Percentiles rank a stretch among this genome's conserved stretches.
phyloP scores from a whole-genome alignment of 2,888 invertebrate genomes.

The Cinara cedri region DNA sequence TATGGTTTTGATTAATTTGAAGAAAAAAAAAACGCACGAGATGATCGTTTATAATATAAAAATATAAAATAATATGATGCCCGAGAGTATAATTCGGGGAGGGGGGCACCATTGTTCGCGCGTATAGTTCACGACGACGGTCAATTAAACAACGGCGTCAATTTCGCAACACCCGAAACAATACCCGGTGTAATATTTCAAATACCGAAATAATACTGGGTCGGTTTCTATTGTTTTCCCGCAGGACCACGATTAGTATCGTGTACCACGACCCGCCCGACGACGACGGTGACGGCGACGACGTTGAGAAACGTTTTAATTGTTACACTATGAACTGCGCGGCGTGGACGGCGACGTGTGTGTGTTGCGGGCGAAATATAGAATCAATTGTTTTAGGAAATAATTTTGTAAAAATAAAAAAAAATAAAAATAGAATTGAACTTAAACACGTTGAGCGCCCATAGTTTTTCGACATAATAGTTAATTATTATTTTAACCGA shows the following conservation, averaged over 20 bases:
- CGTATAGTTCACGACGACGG: constrained; percentile 32
- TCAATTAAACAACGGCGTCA: constrained; percentile 51
- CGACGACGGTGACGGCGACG: constrained; percentile 12
- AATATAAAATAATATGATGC: too few species aligned
- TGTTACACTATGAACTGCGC: not conserved
- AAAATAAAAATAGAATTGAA: too few species aligned
- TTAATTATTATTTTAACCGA: too few species aligned
- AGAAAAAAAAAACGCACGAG: not conserved
- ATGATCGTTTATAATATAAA: constrained; percentile 9
- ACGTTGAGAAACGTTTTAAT: constrained; percentile 54
- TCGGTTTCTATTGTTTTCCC: constrained; percentile 47
- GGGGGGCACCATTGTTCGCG: constrained; percentile 35
- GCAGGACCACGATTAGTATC: constrained; percentile 21
- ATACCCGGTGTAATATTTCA: constrained; percentile 25
- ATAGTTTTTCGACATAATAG: too few species aligned
- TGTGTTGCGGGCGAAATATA: not conserved
- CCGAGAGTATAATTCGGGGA: not conserved
- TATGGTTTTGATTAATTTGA: too few species aligned
- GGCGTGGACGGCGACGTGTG: not conserved
- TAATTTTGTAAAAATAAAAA: not conserved
- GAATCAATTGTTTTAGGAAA: constrained; percentile 16
- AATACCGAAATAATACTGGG: constrained; percentile 47
- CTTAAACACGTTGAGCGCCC: too few species aligned
- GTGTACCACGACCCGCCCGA: constrained; percentile 32
- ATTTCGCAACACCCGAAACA: constrained; percentile 48